Base-by-base conservation (phyloP, 2,888 invertebrate genomes). In the Tetranychus truncatus region DNA sequence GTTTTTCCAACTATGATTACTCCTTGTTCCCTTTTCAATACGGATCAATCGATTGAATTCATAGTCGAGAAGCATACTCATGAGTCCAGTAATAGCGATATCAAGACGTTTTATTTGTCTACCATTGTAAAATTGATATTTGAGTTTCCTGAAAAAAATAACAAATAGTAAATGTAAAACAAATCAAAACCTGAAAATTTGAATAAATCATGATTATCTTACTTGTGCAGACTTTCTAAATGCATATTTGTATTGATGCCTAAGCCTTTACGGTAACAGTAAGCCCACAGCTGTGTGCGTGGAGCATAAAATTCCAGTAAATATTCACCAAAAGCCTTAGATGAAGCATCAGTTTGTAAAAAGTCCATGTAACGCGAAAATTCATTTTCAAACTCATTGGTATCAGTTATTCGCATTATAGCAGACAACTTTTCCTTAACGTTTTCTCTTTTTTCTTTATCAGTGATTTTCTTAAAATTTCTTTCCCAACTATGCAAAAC, bases 201-300 rank as follows among this genome's bases (percentile, higher is more conserved):
- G 1, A 21, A n/a, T n/a, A 67, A 21, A n/a, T 15, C 8, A 67
- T 67, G 3, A 18, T 3, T 1, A 6, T 18, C 69, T 69, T 24
- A 69, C 69, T 20, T 20, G 20, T 74, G 76, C 11, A 76, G 71
- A 1, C 75, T 71, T 45, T 77, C 76, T 20, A 76, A 46, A 75
- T 66, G 67, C 73, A 76, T 74, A 44, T 77, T 76, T 4, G 73
- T 77, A 15, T 74, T 72, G n/a, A 76, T 75, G 1, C 75, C 74
- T 11, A 69, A 55, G 7, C 66, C 66, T 20, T 24, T 71, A n/a
- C 77, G 66, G 67, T 74, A 75, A 46, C 76, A 76, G 45, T 45
- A 71, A 24, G 77, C 77, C 76, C 77, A 77, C 66, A 74, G 65
- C 7, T 75, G 20, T 18, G 45, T 55, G 21, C 76, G 45, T 6